Evolutionary conservation across 2,888 invertebrate species (phyloP), one percentile per base, ranked within the genome.

Genomic region (Odontothrips loti): DNA sequence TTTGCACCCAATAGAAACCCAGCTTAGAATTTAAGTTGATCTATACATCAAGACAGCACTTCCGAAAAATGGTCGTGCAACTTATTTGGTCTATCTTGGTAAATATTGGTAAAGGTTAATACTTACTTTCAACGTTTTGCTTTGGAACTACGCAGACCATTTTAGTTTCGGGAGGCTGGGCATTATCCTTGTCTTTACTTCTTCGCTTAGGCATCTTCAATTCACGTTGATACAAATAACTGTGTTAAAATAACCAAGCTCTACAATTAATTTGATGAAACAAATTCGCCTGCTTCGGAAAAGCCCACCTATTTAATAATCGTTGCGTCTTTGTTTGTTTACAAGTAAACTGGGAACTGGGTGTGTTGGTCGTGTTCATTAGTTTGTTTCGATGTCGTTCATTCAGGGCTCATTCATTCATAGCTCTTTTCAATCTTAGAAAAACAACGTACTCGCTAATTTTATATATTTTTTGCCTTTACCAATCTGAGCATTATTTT

Each of bases 91-190:
- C n/a, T n/a, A n/a, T n/a, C n/a, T n/a, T n/a, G n/a, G n/a, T n/a
- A 79, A 23, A n/a, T 4, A 23, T 47, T 63, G 58, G 80, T 81
- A 0, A 20, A 75, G n/a, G 29, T 34, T 47, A 80, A 34, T 27
- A 85, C 86, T 84, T 87, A 93, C 95, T 91, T 91, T 93, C 94
- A 51, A 94, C 91, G 87, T 94, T 95, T 82, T 89, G 87, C 78
- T 93, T 93, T 9, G 94, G 93, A 83, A 95, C 89, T 82, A 93
- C 90, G 87, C 94, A 95, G 89, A 94, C 93, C 94, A 95, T 94
- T 84, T 75, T 83, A 1, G 23, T 75, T 27, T 75, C 27, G 12
- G 68, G 27, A 8, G 68, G 68, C 68, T 75, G 68, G 8, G 23
- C 27, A 8, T 23, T 27, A 12, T 75, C 27, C 12, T 75, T 75